A percentile compares a stretch with the other conserved stretches of the same genome.
Conservation (phyloP, 1,140 invertebrate species). For the Cyrtorhinus lividipennis region DNA sequence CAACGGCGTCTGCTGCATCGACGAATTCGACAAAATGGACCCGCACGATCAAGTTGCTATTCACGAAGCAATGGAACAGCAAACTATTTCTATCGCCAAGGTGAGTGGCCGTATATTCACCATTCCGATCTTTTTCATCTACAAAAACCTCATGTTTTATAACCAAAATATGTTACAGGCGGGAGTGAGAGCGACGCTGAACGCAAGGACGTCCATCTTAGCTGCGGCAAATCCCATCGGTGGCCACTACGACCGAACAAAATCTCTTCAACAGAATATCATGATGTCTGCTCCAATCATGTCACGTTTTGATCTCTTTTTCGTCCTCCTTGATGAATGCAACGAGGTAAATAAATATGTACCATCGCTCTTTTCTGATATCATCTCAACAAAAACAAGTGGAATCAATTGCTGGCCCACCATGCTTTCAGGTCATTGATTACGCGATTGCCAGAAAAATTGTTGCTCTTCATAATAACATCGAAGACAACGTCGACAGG, state of each 20-base stretch:
- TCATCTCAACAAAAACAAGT: not conserved
- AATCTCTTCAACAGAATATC: slow-evolving; percentile 92
- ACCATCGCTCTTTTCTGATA: not conserved
- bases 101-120: slow-evolving; percentile 32
- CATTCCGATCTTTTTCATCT: too few species aligned
- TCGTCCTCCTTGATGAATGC: slow-evolving; percentile 91
- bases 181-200: slow-evolving; percentile 91
- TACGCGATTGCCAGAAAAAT: slow-evolving; percentile 78
- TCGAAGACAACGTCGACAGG: slow-evolving; percentile 54
- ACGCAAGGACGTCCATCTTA: slow-evolving; percentile 93
- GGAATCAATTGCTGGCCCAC: too few species aligned
- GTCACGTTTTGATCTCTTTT: slow-evolving; percentile 98
- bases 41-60: slow-evolving; percentile 94
- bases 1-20: slow-evolving; percentile 98
- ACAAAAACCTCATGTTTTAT: too few species aligned
- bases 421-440: slow-evolving; percentile 25
- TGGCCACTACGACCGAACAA: slow-evolving; percentile 89
- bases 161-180: slow-evolving; percentile 40
- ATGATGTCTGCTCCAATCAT: slow-evolving; percentile 90
- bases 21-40: slow-evolving; percentile 99
- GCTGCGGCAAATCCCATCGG: slow-evolving; percentile 96
- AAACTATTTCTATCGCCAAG: slow-evolving; percentile 97
- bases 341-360: slow-evolving; percentile 62
- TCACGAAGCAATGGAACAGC: slow-evolving; percentile 99
- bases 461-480: slow-evolving; percentile 71